These are phyloP conservation scores for Yponomeuta plumbellus DNA, from an alignment of 2,888 invertebrate species.

Conservation along the genomic window DNA sequence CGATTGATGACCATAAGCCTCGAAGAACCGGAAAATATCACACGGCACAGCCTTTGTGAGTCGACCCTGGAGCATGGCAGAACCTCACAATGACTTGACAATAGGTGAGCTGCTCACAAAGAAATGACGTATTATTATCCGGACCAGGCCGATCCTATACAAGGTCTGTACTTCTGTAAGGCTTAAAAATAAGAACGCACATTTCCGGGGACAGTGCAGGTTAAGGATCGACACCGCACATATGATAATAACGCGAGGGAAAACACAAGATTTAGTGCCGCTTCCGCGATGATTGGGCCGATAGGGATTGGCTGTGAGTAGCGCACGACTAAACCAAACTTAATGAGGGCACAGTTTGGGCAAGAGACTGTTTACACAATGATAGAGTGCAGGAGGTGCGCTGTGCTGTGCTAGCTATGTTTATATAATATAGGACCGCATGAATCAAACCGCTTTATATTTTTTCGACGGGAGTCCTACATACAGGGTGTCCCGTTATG, in stretches of 20 bases:
- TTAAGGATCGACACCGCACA: conserved; percentile 30
- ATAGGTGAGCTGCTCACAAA: conserved; percentile 44
- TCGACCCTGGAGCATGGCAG: conserved; percentile 41
- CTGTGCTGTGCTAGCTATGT: background rate
- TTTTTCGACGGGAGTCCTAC: background rate
- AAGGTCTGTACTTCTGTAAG: conserved; percentile 24
- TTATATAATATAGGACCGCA: background rate
- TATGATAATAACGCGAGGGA: conserved; percentile 32
- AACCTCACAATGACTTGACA: conserved; percentile 41
- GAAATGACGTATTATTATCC: conserved; percentile 43
- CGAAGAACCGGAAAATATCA: background rate
- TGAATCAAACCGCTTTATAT: background rate
- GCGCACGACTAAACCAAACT: background rate
- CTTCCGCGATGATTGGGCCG: conserved; percentile 46
- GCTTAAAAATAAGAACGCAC: conserved; percentile 34
- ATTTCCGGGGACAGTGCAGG: conserved; percentile 32
- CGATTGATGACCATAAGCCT: background rate
- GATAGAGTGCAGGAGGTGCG: background rate
- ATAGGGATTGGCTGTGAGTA: background rate
- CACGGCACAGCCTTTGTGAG: background rate
- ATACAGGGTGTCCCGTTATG: too few species aligned
- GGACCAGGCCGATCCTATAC: conserved; percentile 25
- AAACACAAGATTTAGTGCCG: conserved; percentile 39
- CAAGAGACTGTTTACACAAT: background rate
- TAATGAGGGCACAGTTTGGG: background rate